phyloP scores from a whole-genome alignment of 2,113 vertebrate genomes.

The Clupea harengus region DNA sequence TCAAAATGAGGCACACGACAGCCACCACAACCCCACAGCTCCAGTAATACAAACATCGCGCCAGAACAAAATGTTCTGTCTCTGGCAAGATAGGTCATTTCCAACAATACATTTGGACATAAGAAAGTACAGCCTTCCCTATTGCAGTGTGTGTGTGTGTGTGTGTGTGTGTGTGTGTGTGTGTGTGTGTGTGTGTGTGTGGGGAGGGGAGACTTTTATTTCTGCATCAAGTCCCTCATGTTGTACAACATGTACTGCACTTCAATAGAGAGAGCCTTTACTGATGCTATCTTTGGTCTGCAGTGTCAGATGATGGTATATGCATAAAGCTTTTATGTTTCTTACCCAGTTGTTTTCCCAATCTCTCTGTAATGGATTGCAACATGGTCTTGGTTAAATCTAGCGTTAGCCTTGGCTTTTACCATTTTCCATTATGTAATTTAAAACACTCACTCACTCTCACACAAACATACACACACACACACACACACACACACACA shows the following conservation, averaged over 20 bases:
- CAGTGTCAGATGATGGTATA: neutral
- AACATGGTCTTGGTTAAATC: neutral
- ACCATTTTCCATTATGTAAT: conserved; percentile 4
- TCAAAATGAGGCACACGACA: conserved; percentile 56
- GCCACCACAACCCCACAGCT: conserved; percentile 25
- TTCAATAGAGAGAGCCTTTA: neutral
- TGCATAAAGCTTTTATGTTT: neutral
- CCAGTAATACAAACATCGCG: neutral
- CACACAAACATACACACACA: neutral
- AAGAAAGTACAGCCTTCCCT: neutral
- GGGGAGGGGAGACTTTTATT: neutral
- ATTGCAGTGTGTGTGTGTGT: neutral
- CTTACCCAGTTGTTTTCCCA: neutral
- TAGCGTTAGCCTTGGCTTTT: neutral
- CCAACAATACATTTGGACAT: neutral
- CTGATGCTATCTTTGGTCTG: conserved; percentile 1
- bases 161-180: neutral
- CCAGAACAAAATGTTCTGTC: conserved; percentile 1
- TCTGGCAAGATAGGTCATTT: conserved; percentile 16
- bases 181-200: neutral
- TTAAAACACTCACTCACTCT: conserved; percentile 9
- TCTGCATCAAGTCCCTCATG: neutral
- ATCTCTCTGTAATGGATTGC: conserved; percentile 1
- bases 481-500: conserved; percentile 29
- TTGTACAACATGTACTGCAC: neutral